Evolutionary conservation across 2,113 vertebrate genomes (phyloP).

Genomic region (Eupsittula cactorum): DNA sequence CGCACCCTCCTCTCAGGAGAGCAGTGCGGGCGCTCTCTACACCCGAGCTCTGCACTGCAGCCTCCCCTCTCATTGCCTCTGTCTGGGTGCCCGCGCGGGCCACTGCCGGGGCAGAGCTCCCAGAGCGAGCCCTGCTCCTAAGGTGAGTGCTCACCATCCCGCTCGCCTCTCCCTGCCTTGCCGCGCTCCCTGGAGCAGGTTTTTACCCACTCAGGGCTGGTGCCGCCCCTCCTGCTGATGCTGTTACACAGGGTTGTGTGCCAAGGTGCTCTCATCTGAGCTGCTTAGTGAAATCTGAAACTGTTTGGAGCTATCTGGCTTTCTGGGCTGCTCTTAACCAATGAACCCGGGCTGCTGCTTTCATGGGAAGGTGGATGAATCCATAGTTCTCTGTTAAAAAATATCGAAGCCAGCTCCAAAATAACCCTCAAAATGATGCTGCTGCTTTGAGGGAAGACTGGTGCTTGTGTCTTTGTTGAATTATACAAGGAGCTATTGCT

Average conservation of each 20-base stretch:
- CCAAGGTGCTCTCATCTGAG: background rate
- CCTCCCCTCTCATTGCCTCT: too few relatives aligned
- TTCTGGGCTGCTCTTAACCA: background rate
- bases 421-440: background rate
- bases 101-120: too few relatives aligned
- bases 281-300: background rate
- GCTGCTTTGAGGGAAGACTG: background rate
- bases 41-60: too few relatives aligned
- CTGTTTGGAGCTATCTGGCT: background rate
- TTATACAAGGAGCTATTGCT: background rate
- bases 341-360: background rate
- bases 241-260: background rate
- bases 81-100: too few relatives aligned
- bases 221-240: background rate
- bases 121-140: too few relatives aligned
- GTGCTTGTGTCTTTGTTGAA: background rate
- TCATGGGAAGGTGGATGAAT: background rate
- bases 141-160: too few relatives aligned
- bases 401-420: background rate
- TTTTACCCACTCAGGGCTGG: too few relatives aligned
- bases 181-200: too few relatives aligned
- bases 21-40: too few relatives aligned
- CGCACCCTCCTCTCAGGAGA: too few relatives aligned
- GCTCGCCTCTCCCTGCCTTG: too few relatives aligned
- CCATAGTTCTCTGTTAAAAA: background rate